Base-by-base conservation (phyloP, 2,888 invertebrate species). In the Agrochola lota region DNA sequence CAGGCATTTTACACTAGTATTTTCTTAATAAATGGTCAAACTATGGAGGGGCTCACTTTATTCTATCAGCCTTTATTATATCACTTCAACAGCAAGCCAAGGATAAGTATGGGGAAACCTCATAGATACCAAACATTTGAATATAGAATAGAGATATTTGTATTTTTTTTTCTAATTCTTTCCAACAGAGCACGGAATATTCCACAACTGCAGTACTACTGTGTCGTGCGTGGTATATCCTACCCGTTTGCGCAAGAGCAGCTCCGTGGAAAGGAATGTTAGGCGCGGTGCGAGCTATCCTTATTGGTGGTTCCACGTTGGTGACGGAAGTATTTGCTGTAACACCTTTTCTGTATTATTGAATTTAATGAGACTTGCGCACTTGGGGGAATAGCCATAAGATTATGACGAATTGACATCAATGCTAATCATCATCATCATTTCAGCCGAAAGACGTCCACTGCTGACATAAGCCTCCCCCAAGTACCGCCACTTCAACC, bases 161-260 rank as follows among this genome's bases (percentile, higher is more conserved):
- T 55, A 55, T 55, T 23, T 55, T 23, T 55, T 23, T 9, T 23
- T 55, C 9, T n/a, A 55, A 55, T 55, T 23, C 2, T 55, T 23
- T 55, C 55, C 9, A 55, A n/a, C 5, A 57, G 5, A 5, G 1
- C 57, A n/a, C 57, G 5, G 11, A n/a, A 12, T 59, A 23, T 12
- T 43, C n/a, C 15, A 40, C 26, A 59, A 30, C 57, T 59, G 76
- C 89, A 64, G 89, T 89, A 69, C 64, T 64, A 71, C 80, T 82
- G 40, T 17, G 72, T 63, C 86, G 89, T 89, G 74, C 73, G 77
- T 80, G 87, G 90, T 87, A 89, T 91, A 92, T 92, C 91, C 93
- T 92, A 91, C 17, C 63, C 46, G 57, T 30, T 95, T 94, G 93
- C 94, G 94, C 93, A 95, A 95, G 87, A 85, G 91, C 87, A 89